phyloP scores from a whole-genome alignment of 2,113 vertebrate species.

The Clarias magur region DNA sequence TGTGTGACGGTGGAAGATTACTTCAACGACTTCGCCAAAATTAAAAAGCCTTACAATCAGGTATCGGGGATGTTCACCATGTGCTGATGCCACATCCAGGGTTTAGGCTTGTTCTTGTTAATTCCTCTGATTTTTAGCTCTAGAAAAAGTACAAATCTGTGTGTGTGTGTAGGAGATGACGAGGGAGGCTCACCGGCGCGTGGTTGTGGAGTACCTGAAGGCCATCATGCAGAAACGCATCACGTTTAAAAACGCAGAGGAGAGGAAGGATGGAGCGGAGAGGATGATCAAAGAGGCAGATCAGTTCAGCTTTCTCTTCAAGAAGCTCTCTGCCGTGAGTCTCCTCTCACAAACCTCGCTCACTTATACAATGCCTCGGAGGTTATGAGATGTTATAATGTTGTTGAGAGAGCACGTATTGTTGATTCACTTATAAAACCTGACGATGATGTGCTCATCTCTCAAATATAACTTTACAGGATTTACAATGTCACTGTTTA shows the following conservation, averaged over 20 bases:
- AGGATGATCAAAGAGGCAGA: constrained; percentile 92
- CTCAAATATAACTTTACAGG: no score
- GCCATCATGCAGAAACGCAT: constrained; percentile 94
- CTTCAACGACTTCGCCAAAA: constrained; percentile 96
- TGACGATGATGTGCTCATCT: no score
- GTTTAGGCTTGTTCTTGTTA: not conserved
- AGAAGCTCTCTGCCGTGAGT: constrained; percentile 79
- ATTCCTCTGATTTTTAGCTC: not conserved
- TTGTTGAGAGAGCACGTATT: not conserved
- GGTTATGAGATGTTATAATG: not conserved
- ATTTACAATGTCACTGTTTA: no score
- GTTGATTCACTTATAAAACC: not conserved
- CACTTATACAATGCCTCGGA: not conserved
- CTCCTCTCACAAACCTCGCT: not conserved
- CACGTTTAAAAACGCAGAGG: constrained; percentile 88
- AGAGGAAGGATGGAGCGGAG: constrained; percentile 92
- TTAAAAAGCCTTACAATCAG: constrained; percentile 94
- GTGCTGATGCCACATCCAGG: not conserved
- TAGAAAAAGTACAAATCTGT: not conserved
- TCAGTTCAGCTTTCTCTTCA: constrained; percentile 92
- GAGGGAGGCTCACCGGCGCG: constrained; percentile 83
- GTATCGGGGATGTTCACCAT: constrained; percentile 61
- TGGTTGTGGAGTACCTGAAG: constrained; percentile 93
- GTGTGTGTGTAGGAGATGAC: constrained; percentile 83
- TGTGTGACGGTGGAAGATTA: constrained; percentile 98